A percentile compares a stretch with the other conserved stretches of the same genome.
Conservation (phyloP, 2,113 vertebrate species). For the Prietella phreatophila region DNA sequence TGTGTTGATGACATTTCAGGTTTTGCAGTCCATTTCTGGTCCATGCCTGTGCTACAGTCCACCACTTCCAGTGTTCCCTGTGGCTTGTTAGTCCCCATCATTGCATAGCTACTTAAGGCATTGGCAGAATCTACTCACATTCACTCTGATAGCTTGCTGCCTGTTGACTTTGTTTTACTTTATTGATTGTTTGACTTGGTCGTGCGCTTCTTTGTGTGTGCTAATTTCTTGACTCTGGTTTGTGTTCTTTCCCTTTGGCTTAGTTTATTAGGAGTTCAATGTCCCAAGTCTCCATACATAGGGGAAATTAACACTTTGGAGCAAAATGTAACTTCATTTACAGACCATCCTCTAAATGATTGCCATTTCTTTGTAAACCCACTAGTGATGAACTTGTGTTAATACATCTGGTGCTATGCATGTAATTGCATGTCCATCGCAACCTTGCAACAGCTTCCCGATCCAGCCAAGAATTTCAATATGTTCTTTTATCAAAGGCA, state of each 20-base stretch:
- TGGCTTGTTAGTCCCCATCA: neutral
- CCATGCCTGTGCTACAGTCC: neutral
- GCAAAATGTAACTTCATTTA: too few species aligned
- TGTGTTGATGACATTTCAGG: neutral
- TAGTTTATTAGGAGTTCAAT: neutral
- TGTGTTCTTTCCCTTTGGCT: neutral
- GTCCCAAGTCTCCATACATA: too few species aligned
- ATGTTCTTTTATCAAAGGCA: too few species aligned
- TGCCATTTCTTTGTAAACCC: too few species aligned
- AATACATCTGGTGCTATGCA: too few species aligned
- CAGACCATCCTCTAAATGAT: too few species aligned
- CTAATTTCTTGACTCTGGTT: neutral
- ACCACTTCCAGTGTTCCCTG: neutral
- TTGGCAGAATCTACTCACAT: neutral
- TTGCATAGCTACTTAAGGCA: neutral
- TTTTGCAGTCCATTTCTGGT: neutral
- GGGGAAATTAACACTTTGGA: too few species aligned
- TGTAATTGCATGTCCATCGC: too few species aligned
- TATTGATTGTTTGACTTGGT: neutral
- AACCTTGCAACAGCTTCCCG: too few species aligned
- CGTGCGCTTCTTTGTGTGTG: too few species aligned
- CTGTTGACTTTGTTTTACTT: neutral
- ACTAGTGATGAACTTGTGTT: too few species aligned
- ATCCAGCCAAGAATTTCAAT: too few species aligned
- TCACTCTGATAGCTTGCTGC: neutral